Evolutionary conservation across 2,797 vertebrate species (phyloP).

Genomic region (Xerus rutilus): DNA sequence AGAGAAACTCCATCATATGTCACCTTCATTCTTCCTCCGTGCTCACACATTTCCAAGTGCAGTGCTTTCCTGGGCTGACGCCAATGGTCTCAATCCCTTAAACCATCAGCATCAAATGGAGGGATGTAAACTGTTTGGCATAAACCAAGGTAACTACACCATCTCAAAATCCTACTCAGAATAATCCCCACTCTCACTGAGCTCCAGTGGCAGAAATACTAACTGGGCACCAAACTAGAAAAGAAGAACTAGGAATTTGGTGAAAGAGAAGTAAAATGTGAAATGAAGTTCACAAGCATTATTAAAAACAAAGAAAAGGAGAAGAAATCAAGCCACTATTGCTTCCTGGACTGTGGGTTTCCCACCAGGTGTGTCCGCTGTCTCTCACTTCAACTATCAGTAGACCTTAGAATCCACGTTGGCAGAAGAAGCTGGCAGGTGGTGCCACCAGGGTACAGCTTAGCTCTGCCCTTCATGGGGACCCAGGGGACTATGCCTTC

Average conservation of each 20-base stretch:
- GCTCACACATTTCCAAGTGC: not conserved
- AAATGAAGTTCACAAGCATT: rapidly evolving
- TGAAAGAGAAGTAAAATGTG: not conserved
- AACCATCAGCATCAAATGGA: not conserved
- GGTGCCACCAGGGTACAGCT: not conserved
- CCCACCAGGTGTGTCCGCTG: not conserved
- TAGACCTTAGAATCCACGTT: not conserved
- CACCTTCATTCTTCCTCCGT: not conserved
- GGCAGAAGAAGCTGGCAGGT: not conserved
- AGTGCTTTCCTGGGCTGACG: not conserved
- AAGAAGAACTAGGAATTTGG: not conserved
- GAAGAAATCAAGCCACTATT: not conserved
- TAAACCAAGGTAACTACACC: not conserved
- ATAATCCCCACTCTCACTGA: not conserved
- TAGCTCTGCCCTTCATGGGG: not conserved
- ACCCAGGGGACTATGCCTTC: not conserved
- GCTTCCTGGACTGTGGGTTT: not conserved
- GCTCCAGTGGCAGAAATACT: not conserved
- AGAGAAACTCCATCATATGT: not conserved
- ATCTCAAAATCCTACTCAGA: not conserved
- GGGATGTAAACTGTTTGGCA: not conserved
- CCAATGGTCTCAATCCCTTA: not conserved
- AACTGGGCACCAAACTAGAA: not conserved
- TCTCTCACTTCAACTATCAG: not conserved
- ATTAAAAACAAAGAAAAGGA: not conserved